Conservation (phyloP, 2,113 vertebrate species). For the Leptobrachium leishanense region DNA sequence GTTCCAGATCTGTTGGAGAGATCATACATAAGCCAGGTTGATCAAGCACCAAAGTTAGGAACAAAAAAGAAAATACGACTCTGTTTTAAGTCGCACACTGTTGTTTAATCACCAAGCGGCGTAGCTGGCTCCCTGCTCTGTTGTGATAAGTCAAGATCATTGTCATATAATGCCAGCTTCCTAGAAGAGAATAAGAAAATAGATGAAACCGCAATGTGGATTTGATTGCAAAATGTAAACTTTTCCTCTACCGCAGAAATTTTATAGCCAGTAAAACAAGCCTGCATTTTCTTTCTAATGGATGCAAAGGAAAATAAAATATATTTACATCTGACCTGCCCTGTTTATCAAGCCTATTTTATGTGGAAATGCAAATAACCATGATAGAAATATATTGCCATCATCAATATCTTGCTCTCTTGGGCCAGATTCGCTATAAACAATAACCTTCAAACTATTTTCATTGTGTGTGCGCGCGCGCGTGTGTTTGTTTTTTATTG, state of each 20-base stretch:
- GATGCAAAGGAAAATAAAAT: slow-evolving; percentile 44
- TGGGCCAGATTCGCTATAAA: slow-evolving; percentile 41
- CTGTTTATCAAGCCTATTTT: slow-evolving; percentile 28
- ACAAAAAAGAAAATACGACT: slow-evolving; percentile 36
- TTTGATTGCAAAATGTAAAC: slow-evolving; percentile 44
- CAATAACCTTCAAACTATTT: slow-evolving; percentile 52
- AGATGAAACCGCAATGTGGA: slow-evolving; percentile 36
- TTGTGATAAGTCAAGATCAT: slow-evolving; percentile 49
- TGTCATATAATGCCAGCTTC: slow-evolving; percentile 51
- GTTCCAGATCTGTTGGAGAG: slow-evolving; percentile 53
- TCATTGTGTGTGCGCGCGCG: background rate
- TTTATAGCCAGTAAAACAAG: slow-evolving; percentile 40
- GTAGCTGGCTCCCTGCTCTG: slow-evolving; percentile 35
- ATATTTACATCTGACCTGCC: slow-evolving; percentile 40
- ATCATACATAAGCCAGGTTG: slow-evolving; percentile 23
- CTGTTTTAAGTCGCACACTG: slow-evolving; percentile 24
- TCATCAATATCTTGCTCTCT: slow-evolving; percentile 44
- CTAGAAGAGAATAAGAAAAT: slow-evolving; percentile 44
- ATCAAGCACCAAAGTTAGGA: slow-evolving; percentile 5
- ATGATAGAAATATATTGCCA: slow-evolving; percentile 45
- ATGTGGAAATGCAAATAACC: slow-evolving; percentile 50
- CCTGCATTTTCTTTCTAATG: slow-evolving; percentile 36
- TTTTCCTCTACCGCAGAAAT: slow-evolving; percentile 21
- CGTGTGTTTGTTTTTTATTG: slow-evolving; percentile 24
- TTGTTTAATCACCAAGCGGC: slow-evolving; percentile 56